These are phyloP conservation scores for Antheraea assamensis DNA, from an alignment of 2,888 invertebrate genomes.

Conservation along the genomic window DNA sequence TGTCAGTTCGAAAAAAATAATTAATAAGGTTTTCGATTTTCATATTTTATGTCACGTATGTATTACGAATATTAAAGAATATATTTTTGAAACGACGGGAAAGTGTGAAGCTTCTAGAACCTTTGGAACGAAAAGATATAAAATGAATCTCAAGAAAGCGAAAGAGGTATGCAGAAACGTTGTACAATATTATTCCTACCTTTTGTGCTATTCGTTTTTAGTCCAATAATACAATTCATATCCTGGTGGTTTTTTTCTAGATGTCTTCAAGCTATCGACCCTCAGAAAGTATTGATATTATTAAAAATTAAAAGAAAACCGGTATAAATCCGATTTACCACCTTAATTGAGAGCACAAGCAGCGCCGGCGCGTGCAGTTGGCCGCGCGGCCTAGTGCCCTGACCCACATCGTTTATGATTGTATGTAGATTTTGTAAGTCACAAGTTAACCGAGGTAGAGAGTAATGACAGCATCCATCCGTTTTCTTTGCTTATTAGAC, in stretches of 20 bases:
- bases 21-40: neutral
- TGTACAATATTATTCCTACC: neutral
- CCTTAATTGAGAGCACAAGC: constrained; percentile 14
- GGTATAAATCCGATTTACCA: neutral
- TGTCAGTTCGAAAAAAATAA: too few species aligned
- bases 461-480: constrained; percentile 74
- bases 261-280: neutral
- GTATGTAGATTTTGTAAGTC: constrained; percentile 80
- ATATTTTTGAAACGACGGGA: too few species aligned
- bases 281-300: neutral
- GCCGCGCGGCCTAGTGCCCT: constrained; percentile 73
- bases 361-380: constrained; percentile 31
- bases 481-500: constrained; percentile 72
- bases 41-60: neutral
- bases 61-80: neutral
- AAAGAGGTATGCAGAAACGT: neutral
- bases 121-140: too few species aligned
- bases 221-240: neutral
- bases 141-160: too few species aligned
- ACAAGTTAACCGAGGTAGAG: constrained; percentile 66
- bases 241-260: neutral
- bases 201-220: neutral
- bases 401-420: constrained; percentile 75
- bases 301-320: neutral
- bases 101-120: too few species aligned